These are phyloP conservation scores for Phacellophora camtschatica DNA, from an alignment of 30 jellyfish, hydroid and myxozoan genomes.

Conservation along the genomic window DNA sequence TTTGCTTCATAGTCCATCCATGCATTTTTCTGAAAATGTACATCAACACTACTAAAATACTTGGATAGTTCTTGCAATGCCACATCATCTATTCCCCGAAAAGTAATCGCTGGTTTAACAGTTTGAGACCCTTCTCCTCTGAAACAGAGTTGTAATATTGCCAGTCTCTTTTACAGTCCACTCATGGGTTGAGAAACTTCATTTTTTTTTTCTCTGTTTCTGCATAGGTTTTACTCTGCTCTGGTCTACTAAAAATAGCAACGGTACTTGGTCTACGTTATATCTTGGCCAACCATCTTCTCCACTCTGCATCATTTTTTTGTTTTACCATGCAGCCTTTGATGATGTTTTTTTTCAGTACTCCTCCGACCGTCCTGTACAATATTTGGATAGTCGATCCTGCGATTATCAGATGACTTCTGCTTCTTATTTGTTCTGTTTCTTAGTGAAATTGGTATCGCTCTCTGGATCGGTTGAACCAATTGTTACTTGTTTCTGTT, in stretches of 20 bases:
- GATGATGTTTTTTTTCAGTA: background rate
- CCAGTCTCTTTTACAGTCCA: constrained; percentile 59
- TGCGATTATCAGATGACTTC: constrained; percentile 27
- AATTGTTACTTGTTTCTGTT: constrained; percentile 44
- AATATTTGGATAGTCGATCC: constrained; percentile 33
- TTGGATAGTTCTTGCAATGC: constrained; percentile 2
- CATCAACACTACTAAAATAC: constrained; percentile 7
- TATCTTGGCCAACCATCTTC: constrained; percentile 54
- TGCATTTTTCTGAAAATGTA: constrained; percentile 34
- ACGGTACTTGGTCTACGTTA: constrained; percentile 54
- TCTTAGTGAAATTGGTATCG: constrained; percentile 31
- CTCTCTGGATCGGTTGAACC: constrained; percentile 20
- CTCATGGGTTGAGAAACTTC: constrained; percentile 44
- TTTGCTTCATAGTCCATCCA: constrained; percentile 39
- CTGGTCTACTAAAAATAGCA: constrained; percentile 42
- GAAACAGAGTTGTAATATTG: constrained; percentile 50
- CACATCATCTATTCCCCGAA: constrained; percentile 33
- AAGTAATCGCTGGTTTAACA: constrained; percentile 11
- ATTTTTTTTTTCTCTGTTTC: constrained; percentile 21
- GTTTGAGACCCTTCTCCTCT: constrained; percentile 27
- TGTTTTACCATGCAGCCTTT: background rate
- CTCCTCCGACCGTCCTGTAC: constrained; percentile 28
- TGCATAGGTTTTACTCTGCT: constrained; percentile 42
- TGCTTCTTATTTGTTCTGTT: constrained; percentile 42
- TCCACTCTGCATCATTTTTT: constrained; percentile 26